Evolutionary conservation across 2,113 vertebrate genomes (phyloP), one percentile per base, ranked within the genome.

Genomic region (Rousettus leschenaultii): DNA sequence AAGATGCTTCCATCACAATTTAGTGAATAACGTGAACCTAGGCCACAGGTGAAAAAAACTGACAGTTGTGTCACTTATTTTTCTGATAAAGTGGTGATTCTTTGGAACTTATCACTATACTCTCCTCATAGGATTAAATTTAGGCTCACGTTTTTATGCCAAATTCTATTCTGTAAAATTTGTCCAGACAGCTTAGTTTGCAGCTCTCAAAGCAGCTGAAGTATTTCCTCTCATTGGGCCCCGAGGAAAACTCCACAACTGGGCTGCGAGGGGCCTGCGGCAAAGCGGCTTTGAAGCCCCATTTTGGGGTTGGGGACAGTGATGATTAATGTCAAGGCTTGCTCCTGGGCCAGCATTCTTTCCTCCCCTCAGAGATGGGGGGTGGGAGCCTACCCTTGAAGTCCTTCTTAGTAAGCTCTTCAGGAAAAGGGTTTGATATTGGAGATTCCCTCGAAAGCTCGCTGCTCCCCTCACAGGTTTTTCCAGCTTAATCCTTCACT

Each of bases 401-500:
- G 96, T 91, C 61, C 85, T 75, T 66, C 85, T 78, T 45, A 73
- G 85, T 94, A 97, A 97, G 94, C 92, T 93, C 90, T 97, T 97
- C 95, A 96, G 96, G 97, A 96, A 96, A 97, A 95, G 83, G 53
- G 96, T 93, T 95, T 97, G 97, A 98, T 95, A 97, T 92, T 35
- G 85, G 95, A 98, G 97, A 98, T 96, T 97, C 96, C 96, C 96
- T 98, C 65, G 83, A 97, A 98, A 97, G 94, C 92, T 33, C 0
- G 7, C 86, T 24, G 55, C 80, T 91, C 89, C 82, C 92, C 91
- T 78, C 80, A 22, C 91, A 88, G 97, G 94, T 95, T 96, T 78
- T 55, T 53, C 77, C 92, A 92, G 93, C 48, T 74, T 97, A 98
- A 98, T 98, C 91, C 86, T 77, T 88, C 86, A 63, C 80, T 96